Percentiles rank a stretch among this genome's conserved stretches.
These are phyloP conservation scores for Motacilla tschutschensis DNA, from an alignment of 2,113 vertebrate genomes.

Conservation along the genomic window DNA sequence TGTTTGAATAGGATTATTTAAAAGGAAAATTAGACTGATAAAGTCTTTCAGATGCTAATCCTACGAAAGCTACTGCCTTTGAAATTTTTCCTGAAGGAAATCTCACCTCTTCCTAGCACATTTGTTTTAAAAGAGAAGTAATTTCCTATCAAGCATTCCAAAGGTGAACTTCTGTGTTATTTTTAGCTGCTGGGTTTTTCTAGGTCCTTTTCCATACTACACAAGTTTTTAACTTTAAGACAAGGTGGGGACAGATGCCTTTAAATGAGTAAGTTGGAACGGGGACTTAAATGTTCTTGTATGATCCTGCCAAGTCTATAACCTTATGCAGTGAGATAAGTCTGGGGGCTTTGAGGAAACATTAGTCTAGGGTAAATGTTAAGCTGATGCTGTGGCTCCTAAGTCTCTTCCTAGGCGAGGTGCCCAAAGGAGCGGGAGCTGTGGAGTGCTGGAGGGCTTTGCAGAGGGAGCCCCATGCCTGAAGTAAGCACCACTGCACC, in stretches of 20 bases:
- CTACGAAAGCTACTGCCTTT: neutral
- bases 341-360: neutral
- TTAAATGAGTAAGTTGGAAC: neutral
- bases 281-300: neutral
- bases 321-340: neutral
- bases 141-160: neutral
- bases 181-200: neutral
- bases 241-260: neutral
- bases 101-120: neutral
- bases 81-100: neutral
- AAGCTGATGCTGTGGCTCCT: neutral
- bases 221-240: neutral
- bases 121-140: neutral
- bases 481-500: fast-evolving
- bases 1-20: neutral
- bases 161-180: neutral
- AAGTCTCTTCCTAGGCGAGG: fast-evolving
- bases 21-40: neutral
- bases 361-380: neutral
- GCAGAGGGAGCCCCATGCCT: neutral
- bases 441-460: neutral
- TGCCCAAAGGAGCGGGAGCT: neutral
- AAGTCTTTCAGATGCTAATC: slow-evolving; percentile 6
- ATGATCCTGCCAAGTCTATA: neutral
- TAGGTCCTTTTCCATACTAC: neutral